Evolutionary conservation across 2,113 vertebrate genomes (phyloP).

Genomic region (Pogonocichla stellata): DNA sequence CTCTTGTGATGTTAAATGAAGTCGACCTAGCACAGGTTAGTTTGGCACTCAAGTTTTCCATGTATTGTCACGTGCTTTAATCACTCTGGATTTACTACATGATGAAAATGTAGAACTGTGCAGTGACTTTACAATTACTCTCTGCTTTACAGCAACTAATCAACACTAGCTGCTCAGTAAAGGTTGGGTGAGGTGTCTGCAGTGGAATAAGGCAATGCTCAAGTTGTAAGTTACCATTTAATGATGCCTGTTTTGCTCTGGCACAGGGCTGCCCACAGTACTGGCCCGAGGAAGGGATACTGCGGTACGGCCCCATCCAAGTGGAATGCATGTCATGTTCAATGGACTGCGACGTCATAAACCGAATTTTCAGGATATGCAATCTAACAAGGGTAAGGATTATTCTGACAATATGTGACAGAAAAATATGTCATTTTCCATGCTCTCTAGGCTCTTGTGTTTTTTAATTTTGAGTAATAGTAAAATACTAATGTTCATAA

Average conservation of each 20-base stretch:
- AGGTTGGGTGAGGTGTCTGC: not conserved
- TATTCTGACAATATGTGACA: not conserved
- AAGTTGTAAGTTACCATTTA: not conserved
- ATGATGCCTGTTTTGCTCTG: conserved; percentile 9
- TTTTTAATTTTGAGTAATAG: not conserved
- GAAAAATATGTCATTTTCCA: not conserved
- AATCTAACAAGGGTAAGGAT: conserved; percentile 93
- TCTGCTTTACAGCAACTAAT: not conserved
- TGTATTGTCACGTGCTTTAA: accelerated
- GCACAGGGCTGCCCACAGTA: conserved; percentile 95
- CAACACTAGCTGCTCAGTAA: not conserved
- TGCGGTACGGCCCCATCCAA: conserved; percentile 95
- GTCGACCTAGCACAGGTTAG: conserved; percentile 94
- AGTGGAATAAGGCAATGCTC: not conserved
- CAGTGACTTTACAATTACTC: not conserved
- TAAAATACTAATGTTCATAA: not conserved
- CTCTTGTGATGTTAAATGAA: conserved; percentile 97
- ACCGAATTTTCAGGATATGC: conserved; percentile 96
- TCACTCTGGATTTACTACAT: not conserved
- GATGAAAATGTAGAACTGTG: not conserved
- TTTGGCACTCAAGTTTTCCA: not conserved
- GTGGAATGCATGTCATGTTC: conserved; percentile 98
- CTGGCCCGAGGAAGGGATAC: conserved; percentile 95
- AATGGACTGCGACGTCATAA: conserved; percentile 98
- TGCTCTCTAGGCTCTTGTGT: not conserved